Base-by-base conservation (phyloP, 2,113 vertebrate species). In the Desmodus rotundus region DNA sequence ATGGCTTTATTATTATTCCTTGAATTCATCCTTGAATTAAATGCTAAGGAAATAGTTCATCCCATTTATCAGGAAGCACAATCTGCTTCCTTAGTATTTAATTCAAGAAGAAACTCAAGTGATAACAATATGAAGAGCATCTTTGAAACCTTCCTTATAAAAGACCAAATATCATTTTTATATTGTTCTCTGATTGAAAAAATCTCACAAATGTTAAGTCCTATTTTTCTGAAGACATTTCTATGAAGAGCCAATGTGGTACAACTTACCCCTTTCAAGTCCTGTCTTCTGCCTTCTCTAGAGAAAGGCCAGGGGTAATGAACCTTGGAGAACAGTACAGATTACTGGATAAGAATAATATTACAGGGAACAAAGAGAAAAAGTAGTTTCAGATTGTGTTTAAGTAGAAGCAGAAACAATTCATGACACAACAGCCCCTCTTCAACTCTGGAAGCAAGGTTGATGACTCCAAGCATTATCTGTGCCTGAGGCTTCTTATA, bases 71-170 rank as follows among this genome's bases (percentile, higher is more conserved):
- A 88, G 52, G 31, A 83, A 56, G 68, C 31, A 41, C 47, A 82
- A 12, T 77, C 50, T 88, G 31, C 58, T 97, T 91, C 52, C 43
- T 82, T 86, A 73, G n/a, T 16, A 67, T 88, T 95, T 97, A 76
- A 94, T 87, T 87, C 58, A 73, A 86, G 45, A 65, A 95, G 5
- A 26, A 68, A 68, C 36, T 54, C 67, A 86, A 74, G 33, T 84
- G 94, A 58, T 88, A 81, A 65, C 4, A 17, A 56, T 68, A 72
- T 78, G 45, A 89, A 70, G 56, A 73, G 38, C 36, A 63, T 85
- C 36, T 94, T 86, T 15, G 3, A 78, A 89, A 76, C 33, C 14
- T 36, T 70, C 17, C 15, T 56, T 91, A 38, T 28, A 63, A 88
- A 95, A 89, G 41, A 47, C 33, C 70, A 84, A 50, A 93, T 45